Evolutionary conservation across 2,113 vertebrate species (phyloP), one percentile per base, ranked within the genome.

Genomic region (Varanus salvator): DNA sequence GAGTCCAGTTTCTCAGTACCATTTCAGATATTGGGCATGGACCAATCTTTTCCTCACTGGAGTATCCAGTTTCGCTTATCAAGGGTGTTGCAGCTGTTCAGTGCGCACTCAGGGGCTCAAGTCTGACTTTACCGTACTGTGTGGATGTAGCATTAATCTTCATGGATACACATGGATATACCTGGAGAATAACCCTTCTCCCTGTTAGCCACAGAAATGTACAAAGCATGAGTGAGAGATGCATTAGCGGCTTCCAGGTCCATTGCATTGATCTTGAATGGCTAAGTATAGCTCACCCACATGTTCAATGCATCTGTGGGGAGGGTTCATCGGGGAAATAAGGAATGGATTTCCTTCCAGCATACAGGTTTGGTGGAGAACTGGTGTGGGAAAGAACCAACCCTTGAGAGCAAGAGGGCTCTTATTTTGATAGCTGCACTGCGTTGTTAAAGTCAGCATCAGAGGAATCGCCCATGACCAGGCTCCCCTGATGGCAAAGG

Each of bases 271-370:
- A 38, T 27, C 34, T 27, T 71, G 27, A 0, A 31, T 69, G 38
- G 44, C 38, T 60, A 44, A 5, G n/a, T 76, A 6, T 0, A 0
- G 34, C 54, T 72, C n/a, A 57, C 29, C 60, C 60, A 86, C 87
- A 85, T 85, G 76, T 77, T 60, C 86, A 87, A 75, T 8, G 69
- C 31, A 87, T 80, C 23, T 78, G 66, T 74, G 0, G 27, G n/a
- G 7, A 0, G 7, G n/a, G 76, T 0, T 2, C 0, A 1, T 0
- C 0, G 0, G 72, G 66, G 31, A n/a, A 48, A 64, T 66, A 6
- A 48, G 82, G 14, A 17, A 17, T 3, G 44, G 21, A 3, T 60
- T 82, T 82, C 31, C 9, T 31, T 60, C 76, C 21, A 50, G 44
- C 23, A 77, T 11, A 50, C 3, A 77, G 8, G 25, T 38, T 1